Percentiles rank a stretch among this genome's conserved stretches.
Conservation (phyloP, 2,797 vertebrate species). For the Cyprinella venusta region DNA sequence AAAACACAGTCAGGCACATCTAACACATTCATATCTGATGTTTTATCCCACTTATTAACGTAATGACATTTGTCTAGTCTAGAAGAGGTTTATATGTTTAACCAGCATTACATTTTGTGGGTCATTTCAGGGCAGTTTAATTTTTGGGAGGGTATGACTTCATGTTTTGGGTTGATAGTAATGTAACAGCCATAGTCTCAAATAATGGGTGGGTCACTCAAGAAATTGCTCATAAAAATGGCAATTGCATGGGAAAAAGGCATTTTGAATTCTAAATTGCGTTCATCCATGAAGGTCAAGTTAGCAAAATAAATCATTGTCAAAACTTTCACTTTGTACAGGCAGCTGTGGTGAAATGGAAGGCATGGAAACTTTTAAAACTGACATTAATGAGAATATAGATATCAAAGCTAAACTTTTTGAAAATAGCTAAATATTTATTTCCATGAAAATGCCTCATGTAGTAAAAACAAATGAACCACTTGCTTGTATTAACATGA, state of each 20-base stretch:
- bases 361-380: slow-evolving; percentile 4
- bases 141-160: slow-evolving; percentile 42
- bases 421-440: slow-evolving; percentile 3
- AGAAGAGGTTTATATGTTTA: background rate
- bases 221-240: slow-evolving; percentile 40
- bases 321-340: background rate
- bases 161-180: slow-evolving; percentile 39
- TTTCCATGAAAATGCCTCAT: background rate
- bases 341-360: background rate
- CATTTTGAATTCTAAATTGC: slow-evolving; percentile 3
- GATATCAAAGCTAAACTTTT: background rate
- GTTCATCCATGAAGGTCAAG: slow-evolving; percentile 25
- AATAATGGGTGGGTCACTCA: slow-evolving; percentile 44
- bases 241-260: slow-evolving; percentile 40
- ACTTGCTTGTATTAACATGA: background rate
- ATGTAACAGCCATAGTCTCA: slow-evolving; percentile 52
- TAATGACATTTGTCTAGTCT: background rate
- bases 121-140: background rate
- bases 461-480: background rate
- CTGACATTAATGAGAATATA: slow-evolving; percentile 11
- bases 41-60: background rate
- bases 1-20: background rate
- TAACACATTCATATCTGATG: background rate
- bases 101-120: background rate
- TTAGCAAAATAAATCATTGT: slow-evolving; percentile 16